phyloP scores from a whole-genome alignment of 2,888 invertebrate genomes.

The Hydrotaea cyrtoneurina region DNA sequence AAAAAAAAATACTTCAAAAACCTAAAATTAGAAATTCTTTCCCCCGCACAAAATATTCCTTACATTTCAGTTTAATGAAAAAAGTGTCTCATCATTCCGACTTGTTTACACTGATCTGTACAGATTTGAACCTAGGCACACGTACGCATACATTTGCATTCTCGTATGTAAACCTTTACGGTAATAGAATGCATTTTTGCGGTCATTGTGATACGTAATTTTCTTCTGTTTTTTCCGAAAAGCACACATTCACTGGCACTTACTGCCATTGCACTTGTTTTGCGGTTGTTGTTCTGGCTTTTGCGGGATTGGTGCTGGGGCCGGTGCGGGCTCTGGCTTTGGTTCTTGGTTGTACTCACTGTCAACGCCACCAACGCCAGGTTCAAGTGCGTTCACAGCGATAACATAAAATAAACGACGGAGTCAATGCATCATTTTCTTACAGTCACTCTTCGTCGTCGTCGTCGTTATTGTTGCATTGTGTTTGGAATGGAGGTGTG shows the following conservation, averaged over 20 bases:
- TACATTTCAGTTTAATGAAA: no score
- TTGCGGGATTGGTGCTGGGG: not conserved
- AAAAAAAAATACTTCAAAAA: no score
- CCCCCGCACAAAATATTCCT: no score
- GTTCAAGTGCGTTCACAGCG: conserved; percentile 66
- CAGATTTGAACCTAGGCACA: no score
- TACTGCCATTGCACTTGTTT: conserved; percentile 31
- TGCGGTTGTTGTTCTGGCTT: conserved; percentile 38
- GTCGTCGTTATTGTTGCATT: conserved; percentile 16
- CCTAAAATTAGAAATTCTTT: no score
- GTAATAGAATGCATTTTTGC: not conserved
- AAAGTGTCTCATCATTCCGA: no score
- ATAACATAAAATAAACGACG: conserved; percentile 47
- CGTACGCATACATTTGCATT: no score
- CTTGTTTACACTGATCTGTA: no score
- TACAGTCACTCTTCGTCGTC: no score
- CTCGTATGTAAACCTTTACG: no score
- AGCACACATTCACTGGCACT: not conserved
- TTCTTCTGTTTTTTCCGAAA: not conserved
- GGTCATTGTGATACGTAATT: not conserved
- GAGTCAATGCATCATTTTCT: conserved; percentile 27
- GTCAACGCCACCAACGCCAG: conserved; percentile 50
- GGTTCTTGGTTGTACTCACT: conserved; percentile 33
- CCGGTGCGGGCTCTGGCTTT: not conserved
- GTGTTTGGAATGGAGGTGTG: not conserved